Conservation (phyloP, 2,888 invertebrate species). For the Digitonthophagus gazella region DNA sequence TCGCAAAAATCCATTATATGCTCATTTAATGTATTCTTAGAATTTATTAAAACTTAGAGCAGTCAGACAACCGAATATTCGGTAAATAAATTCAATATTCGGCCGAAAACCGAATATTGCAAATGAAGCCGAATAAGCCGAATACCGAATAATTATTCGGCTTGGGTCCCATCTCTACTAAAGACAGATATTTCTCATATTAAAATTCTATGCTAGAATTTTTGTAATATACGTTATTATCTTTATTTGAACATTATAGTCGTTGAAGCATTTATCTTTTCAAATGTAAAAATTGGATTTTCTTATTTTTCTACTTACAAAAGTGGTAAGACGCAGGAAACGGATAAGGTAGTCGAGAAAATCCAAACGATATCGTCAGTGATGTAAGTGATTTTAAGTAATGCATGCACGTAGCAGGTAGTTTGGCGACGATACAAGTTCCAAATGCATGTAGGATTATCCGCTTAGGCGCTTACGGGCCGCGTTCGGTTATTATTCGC, state of each 20-base stretch:
- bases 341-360: slow-evolving; percentile 40
- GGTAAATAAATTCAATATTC: too few relatives aligned
- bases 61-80: too few relatives aligned
- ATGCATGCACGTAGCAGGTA: slow-evolving; percentile 20
- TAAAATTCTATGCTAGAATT: too few relatives aligned
- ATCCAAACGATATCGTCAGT: slow-evolving; percentile 39
- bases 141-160: too few relatives aligned
- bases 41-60: too few relatives aligned
- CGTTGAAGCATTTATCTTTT: slow-evolving; percentile 20
- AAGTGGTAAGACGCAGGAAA: slow-evolving; percentile 39
- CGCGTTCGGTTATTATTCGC: background rate
- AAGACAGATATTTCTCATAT: too few relatives aligned
- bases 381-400: slow-evolving; percentile 36
- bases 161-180: too few relatives aligned
- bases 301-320: slow-evolving; percentile 33
- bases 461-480: background rate
- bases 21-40: too few relatives aligned
- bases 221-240: slow-evolving; percentile 23
- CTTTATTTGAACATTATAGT: slow-evolving; percentile 20
- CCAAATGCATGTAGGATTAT: background rate
- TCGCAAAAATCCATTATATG: too few relatives aligned
- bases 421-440: background rate
- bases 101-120: too few relatives aligned
- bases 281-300: background rate
- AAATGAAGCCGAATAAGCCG: too few relatives aligned